phyloP scores from a whole-genome alignment of 2,113 vertebrate genomes.

The Corythaixoides concolor region DNA sequence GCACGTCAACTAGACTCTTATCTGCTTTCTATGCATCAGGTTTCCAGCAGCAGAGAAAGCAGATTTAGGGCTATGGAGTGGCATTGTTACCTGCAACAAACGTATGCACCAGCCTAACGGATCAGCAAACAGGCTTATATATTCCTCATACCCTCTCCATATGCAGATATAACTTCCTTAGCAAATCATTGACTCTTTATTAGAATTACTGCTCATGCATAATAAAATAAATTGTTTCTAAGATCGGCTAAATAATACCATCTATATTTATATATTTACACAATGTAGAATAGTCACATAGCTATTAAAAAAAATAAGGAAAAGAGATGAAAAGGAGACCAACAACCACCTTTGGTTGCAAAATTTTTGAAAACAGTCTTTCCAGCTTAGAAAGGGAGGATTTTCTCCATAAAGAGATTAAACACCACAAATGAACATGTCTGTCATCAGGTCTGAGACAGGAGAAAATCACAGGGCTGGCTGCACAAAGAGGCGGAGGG shows the following conservation, averaged over 20 bases:
- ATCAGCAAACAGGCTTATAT: background rate
- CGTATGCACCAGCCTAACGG: background rate
- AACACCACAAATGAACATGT: background rate
- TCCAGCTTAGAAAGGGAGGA: background rate
- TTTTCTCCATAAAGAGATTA: background rate
- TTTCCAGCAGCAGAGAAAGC: background rate
- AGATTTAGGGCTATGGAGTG: background rate
- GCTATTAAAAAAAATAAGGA: background rate
- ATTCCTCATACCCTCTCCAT: background rate
- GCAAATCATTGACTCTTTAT: background rate
- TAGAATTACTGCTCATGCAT: background rate
- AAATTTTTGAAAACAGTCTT: background rate
- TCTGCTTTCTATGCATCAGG: background rate
- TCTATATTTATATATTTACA: background rate
- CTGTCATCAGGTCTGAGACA: background rate
- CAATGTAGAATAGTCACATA: background rate
- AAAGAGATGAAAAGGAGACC: background rate
- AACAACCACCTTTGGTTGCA: background rate
- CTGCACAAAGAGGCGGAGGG: background rate
- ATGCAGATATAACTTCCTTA: background rate
- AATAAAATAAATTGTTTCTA: background rate
- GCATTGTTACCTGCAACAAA: background rate
- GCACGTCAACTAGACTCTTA: background rate
- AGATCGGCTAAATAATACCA: background rate
- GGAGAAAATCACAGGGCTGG: background rate